These are phyloP conservation scores for Drosophila longiperda DNA, from an alignment of 2,888 invertebrate species.

Conservation along the genomic window DNA sequence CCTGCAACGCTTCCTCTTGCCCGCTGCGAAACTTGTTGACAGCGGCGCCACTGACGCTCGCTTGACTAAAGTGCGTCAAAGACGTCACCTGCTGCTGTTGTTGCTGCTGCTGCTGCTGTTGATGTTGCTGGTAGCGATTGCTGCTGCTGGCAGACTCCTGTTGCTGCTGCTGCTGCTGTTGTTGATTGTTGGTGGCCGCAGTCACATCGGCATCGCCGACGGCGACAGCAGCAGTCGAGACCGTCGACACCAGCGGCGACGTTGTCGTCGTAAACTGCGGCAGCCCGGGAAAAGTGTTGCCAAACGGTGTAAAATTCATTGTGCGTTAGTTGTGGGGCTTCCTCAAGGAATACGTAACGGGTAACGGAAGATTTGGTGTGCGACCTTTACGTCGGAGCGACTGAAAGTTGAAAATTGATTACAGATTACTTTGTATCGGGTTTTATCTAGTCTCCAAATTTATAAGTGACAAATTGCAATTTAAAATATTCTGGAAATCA, in stretches of 20 bases:
- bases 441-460: neutral
- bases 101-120: slow-evolving; percentile 74
- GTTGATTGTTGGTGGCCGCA: slow-evolving; percentile 67
- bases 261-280: slow-evolving; percentile 90
- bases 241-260: slow-evolving; percentile 86
- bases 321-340: slow-evolving; percentile 54
- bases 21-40: slow-evolving; percentile 86
- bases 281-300: slow-evolving; percentile 91
- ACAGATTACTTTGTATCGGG: neutral
- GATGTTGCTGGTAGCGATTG: slow-evolving; percentile 83
- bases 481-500: neutral
- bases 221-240: slow-evolving; percentile 86
- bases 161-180: slow-evolving; percentile 71
- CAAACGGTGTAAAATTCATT: slow-evolving; percentile 95
- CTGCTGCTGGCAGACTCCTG: slow-evolving; percentile 65
- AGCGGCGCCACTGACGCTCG: slow-evolving; percentile 75
- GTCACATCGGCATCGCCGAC: slow-evolving; percentile 87
- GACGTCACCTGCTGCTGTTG: slow-evolving; percentile 69
- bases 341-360: slow-evolving; percentile 5
- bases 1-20: slow-evolving; percentile 80
- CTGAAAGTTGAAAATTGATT: slow-evolving; percentile 10
- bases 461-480: neutral
- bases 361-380: slow-evolving; percentile 19
- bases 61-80: slow-evolving; percentile 87
- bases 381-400: slow-evolving; percentile 18